These are phyloP conservation scores for Episyrphus balteatus DNA, from an alignment of 1,140 invertebrate species.

Conservation along the genomic window DNA sequence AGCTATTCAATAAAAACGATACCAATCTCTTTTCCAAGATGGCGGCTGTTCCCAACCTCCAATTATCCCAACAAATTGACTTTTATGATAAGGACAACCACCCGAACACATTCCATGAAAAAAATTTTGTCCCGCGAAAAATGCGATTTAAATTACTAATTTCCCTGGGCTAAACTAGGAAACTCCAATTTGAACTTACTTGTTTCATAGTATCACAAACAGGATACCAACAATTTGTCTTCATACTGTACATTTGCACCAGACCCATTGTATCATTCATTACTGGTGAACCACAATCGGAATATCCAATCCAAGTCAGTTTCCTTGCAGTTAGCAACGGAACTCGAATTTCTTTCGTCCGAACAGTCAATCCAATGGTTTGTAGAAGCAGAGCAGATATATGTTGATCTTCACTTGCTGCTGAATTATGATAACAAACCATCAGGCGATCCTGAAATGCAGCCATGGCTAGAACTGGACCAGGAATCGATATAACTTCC, in stretches of 20 bases:
- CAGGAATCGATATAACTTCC: slow-evolving; percentile 60
- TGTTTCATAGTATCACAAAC: slow-evolving; percentile 57
- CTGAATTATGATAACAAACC: slow-evolving; percentile 61
- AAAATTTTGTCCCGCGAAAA: too few species aligned
- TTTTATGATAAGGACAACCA: too few species aligned
- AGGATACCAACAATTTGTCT: slow-evolving; percentile 63
- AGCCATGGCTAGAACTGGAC: slow-evolving; percentile 49
- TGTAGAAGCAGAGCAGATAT: slow-evolving; percentile 46
- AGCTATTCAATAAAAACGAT: too few species aligned
- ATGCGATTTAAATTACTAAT: too few species aligned
- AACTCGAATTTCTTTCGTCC: slow-evolving; percentile 34
- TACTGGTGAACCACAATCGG: slow-evolving; percentile 64
- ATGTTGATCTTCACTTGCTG: slow-evolving; percentile 41
- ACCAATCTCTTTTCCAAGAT: too few species aligned
- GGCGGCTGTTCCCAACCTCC: too few species aligned
- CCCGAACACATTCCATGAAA: too few species aligned
- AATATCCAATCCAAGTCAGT: slow-evolving; percentile 72
- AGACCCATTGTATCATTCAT: slow-evolving; percentile 56
- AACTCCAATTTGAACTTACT: not conserved
- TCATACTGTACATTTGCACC: slow-evolving; percentile 50
- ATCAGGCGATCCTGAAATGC: slow-evolving; percentile 59
- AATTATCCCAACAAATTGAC: too few species aligned
- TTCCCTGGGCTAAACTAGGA: too few species aligned
- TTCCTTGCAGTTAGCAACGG: slow-evolving; percentile 58
- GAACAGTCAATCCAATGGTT: slow-evolving; percentile 19